These are phyloP conservation scores for Anniella stebbinsi DNA, from an alignment of 2,797 vertebrate species.

Conservation along the genomic window DNA sequence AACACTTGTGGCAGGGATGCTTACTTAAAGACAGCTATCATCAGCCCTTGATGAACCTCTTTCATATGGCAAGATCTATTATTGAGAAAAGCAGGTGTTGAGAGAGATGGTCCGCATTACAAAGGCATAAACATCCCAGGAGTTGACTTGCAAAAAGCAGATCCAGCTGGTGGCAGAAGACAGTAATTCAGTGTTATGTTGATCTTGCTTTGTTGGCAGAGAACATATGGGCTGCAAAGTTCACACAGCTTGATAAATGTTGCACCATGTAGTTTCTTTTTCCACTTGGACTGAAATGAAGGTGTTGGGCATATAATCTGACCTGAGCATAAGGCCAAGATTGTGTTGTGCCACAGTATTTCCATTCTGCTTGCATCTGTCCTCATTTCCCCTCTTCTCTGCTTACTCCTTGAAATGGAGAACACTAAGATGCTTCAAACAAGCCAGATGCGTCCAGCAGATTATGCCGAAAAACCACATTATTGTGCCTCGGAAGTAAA, in stretches of 20 bases:
- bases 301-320: constrained; percentile 64
- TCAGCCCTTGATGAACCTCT: constrained; percentile 12
- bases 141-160: constrained; percentile 23
- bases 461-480: constrained; percentile 50
- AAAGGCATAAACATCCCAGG: constrained; percentile 16
- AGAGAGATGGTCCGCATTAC: not conserved
- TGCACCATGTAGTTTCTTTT: constrained; percentile 67
- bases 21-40: constrained; percentile 34
- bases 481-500: not conserved
- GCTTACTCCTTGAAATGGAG: constrained; percentile 41
- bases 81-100: constrained; percentile 25
- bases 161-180: constrained; percentile 45
- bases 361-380: constrained; percentile 60
- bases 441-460: constrained; percentile 54
- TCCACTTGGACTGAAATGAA: constrained; percentile 57
- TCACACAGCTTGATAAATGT: constrained; percentile 59
- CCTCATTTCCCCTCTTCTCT: constrained; percentile 65
- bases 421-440: constrained; percentile 20
- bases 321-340: constrained; percentile 54
- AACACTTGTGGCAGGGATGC: not conserved
- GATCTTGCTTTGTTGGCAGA: constrained; percentile 51
- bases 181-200: constrained; percentile 55
- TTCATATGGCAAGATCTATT: constrained; percentile 10
- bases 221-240: constrained; percentile 48
- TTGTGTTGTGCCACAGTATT: constrained; percentile 47